These are phyloP conservation scores for Aphelenchoides avenae DNA, from an alignment of 1,140 invertebrate genomes.

Conservation along the genomic window DNA sequence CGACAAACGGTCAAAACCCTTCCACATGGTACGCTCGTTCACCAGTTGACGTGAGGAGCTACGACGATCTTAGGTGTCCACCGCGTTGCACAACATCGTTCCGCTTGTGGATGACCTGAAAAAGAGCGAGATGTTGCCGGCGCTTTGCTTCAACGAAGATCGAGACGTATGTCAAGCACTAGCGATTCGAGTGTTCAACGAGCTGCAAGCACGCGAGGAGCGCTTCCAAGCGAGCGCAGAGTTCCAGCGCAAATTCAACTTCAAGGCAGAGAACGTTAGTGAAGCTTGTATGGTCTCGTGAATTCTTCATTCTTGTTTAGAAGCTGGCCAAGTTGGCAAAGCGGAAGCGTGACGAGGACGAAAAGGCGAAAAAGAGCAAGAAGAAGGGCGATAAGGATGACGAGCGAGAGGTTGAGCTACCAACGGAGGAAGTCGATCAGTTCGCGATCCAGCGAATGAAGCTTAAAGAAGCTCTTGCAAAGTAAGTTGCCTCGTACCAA, in stretches of 20 bases:
- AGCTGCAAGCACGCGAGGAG: slow-evolving; percentile 37
- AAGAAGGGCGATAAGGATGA: slow-evolving; percentile 46
- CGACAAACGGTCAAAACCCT: slow-evolving; percentile 47
- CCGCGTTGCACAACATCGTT: slow-evolving; percentile 50
- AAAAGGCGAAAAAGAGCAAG: slow-evolving; percentile 51
- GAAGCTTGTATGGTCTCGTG: no score
- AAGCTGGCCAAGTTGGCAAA: slow-evolving; percentile 51
- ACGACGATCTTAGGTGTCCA: slow-evolving; percentile 18
- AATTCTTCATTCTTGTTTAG: slow-evolving; percentile 31
- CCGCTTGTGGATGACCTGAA: slow-evolving; percentile 51
- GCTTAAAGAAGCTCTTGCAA: slow-evolving; percentile 46
- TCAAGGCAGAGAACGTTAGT: slow-evolving; percentile 46
- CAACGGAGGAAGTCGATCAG: slow-evolving; percentile 32
- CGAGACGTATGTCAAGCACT: slow-evolving; percentile 53
- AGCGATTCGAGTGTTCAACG: slow-evolving; percentile 44
- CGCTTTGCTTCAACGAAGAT: slow-evolving; percentile 58
- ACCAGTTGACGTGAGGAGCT: neutral
- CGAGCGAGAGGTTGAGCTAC: slow-evolving; percentile 26
- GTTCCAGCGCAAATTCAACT: slow-evolving; percentile 49
- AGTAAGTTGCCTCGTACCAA: slow-evolving; percentile 27
- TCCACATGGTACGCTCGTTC: slow-evolving; percentile 50
- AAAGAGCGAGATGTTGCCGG: slow-evolving; percentile 47
- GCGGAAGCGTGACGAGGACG: slow-evolving; percentile 49
- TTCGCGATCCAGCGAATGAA: slow-evolving; percentile 45
- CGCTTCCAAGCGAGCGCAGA: slow-evolving; percentile 42